Evolutionary conservation across 2,113 vertebrate genomes (phyloP), one percentile per base, ranked within the genome.

Genomic region (Fregata magnificens): DNA sequence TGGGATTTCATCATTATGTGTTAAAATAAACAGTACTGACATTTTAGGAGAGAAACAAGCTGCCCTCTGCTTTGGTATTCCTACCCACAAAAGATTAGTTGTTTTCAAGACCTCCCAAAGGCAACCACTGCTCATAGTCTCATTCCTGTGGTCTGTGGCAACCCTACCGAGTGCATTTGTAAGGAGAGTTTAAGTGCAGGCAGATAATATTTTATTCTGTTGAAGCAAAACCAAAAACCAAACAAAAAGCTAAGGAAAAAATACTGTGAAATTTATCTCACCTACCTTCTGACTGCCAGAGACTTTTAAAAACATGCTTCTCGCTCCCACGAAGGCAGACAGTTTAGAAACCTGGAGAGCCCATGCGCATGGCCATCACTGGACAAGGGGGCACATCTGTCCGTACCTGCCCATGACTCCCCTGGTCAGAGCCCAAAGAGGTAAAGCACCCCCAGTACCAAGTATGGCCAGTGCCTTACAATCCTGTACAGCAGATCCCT

Each of bases 121-220:
- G 81, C 61, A 89, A 70, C 50, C 73, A 69, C 61, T 34, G 69
- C 92, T 96, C 88, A 89, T 71, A 97, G 77, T 70, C 82, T 89
- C 76, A 81, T 95, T 97, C 96, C 95, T 96, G 94, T 85, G 95
- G 93, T 93, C 93, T 95, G 95, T 74, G 93, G 93, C 86, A 96
- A 84, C 69, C 73, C 87, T 67, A 94, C 84, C 2, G 1, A 86
- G 93, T 5, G 47, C 58, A 95, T 96, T 89, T 85, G 36, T 90
- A 90, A 94, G 69, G 73, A 69, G 47, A 93, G 86, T 90, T 88
- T 81, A 96, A 97, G 82, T 78, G 50, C 55, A 88, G 38, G 50
- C 78, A 93, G 58, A 91, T 56, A 95, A 93, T 95, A 96, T 92
- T 91, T 96, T 95, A 93, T 91, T 79, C 74, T 90, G 90, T 61